Evolutionary conservation across 2,888 invertebrate genomes (phyloP), one percentile per base, ranked within the genome.

Genomic region (Phengaris arion): DNA sequence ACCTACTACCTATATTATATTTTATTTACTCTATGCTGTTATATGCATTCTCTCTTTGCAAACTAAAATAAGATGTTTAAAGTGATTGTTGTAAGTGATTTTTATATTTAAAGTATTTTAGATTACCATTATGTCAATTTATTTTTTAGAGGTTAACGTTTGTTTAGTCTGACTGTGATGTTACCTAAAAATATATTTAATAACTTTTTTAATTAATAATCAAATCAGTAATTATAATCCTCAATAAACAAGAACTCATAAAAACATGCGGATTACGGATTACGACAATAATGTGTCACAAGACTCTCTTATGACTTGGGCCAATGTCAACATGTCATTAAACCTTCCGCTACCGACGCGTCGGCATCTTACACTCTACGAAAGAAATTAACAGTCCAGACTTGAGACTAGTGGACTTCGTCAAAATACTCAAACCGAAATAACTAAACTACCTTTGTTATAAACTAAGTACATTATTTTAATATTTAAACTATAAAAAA

Each of bases 321-420:
- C 79, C 80, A 76, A 35, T 45, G 12, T 57, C 12, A 45, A 57
- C 74, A 72, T 68, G 68, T 78, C 76, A 75, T 75, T 74, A 74
- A 75, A 68, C 74, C 48, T 75, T 86, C 83, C 81, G 85, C 76
- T 77, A 78, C 81, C 77, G 80, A 81, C 79, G 80, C 81, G 81
- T 81, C 85, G 82, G 82, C 84, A 83, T 84, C 83, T 80, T 79
- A 81, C 81, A 81, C 79, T 82, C 78, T 81, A 82, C 84, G 81
- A 83, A 82, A 82, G 81, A 83, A 81, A 82, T 83, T 82, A 84
- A 84, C 82, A 80, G 78, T 78, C 77, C 81, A 83, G 81, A 83
- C 85, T 70, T 15, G 22, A 22, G 82, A 80, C 83, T 84, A 81
- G 78, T 86, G 85, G 82, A 85, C 86, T 84, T 83, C 77, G 54